Evolutionary conservation across 53 echinoderm and acorn worm species (phyloP).

Genomic region (Antedon mediterranea): DNA sequence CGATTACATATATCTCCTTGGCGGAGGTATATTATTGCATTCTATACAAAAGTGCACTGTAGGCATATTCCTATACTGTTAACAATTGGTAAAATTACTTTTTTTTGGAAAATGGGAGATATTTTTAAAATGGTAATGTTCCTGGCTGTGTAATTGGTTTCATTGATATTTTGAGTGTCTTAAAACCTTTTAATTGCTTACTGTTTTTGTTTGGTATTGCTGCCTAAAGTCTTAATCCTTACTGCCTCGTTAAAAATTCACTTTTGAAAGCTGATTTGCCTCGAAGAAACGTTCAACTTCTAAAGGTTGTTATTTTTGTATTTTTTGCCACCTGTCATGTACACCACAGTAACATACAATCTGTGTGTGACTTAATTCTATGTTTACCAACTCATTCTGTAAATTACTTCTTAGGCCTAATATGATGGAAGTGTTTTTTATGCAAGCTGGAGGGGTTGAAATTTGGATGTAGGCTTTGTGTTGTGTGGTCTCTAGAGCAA

Average conservation of each 20-base stretch:
- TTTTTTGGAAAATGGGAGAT: no score
- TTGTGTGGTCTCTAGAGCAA: not conserved
- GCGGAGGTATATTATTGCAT: no score
- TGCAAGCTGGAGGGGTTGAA: not conserved
- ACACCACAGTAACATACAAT: not conserved
- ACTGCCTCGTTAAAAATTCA: not conserved
- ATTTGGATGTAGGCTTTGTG: not conserved
- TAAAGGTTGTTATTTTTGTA: not conserved
- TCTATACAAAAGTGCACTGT: no score
- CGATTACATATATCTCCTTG: no score
- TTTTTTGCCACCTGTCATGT: not conserved
- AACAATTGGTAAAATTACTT: no score
- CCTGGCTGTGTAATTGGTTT: no score
- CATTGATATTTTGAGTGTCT: not conserved
- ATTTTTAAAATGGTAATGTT: no score
- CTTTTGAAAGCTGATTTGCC: conserved; percentile 1
- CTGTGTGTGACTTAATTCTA: not conserved
- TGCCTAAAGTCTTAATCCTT: not conserved
- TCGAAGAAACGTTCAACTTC: not conserved
- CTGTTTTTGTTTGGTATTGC: not conserved
- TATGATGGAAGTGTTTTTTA: not conserved
- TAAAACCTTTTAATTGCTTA: not conserved
- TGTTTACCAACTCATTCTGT: not conserved
- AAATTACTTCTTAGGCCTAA: not conserved
- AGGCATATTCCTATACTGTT: no score